A percentile compares a stretch with the other conserved stretches of the same genome.
phyloP scores from a whole-genome alignment of 2,888 invertebrate genomes.

The Onchidella celtica region DNA sequence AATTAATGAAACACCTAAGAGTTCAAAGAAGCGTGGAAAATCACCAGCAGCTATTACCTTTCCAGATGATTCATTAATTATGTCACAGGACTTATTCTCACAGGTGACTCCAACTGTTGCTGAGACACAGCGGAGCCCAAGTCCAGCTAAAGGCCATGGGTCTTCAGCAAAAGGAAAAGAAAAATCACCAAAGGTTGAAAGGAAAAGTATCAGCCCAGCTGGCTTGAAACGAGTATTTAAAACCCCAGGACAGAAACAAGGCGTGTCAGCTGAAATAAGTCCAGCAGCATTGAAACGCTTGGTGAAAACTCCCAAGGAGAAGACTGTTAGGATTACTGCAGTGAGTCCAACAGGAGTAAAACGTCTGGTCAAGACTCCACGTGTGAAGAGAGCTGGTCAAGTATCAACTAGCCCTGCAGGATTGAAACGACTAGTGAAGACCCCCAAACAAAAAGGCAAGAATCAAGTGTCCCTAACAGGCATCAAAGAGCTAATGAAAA shows the following conservation, averaged over 20 bases:
- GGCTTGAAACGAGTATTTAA: constrained; percentile 49
- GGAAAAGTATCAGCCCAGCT: constrained; percentile 39
- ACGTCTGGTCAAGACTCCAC: constrained; percentile 50
- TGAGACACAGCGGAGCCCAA: neutral
- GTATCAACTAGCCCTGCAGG: constrained; percentile 23
- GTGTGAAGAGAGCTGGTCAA: constrained; percentile 15
- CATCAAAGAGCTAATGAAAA: constrained; percentile 60
- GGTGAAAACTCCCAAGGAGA: constrained; percentile 25
- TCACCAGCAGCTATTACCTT: neutral
- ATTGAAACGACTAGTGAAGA: constrained; percentile 43
- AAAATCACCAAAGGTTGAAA: neutral
- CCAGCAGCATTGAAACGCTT: constrained; percentile 28
- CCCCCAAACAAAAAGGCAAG: constrained; percentile 34
- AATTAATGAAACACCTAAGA: constrained; percentile 19
- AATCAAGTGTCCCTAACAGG: constrained; percentile 59
- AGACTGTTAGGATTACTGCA: constrained; percentile 24
- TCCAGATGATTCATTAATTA: neutral
- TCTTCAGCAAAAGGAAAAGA: neutral
- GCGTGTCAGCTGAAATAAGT: neutral
- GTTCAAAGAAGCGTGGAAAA: neutral
- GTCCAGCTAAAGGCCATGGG: neutral
- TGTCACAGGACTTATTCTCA: constrained; percentile 41
- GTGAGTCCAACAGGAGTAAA: constrained; percentile 47
- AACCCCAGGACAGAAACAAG: constrained; percentile 41
- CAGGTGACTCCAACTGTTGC: constrained; percentile 33